Evolutionary conservation across 2,113 vertebrate species (phyloP), one percentile per base, ranked within the genome.

Genomic region (Gobiocypris rarus): DNA sequence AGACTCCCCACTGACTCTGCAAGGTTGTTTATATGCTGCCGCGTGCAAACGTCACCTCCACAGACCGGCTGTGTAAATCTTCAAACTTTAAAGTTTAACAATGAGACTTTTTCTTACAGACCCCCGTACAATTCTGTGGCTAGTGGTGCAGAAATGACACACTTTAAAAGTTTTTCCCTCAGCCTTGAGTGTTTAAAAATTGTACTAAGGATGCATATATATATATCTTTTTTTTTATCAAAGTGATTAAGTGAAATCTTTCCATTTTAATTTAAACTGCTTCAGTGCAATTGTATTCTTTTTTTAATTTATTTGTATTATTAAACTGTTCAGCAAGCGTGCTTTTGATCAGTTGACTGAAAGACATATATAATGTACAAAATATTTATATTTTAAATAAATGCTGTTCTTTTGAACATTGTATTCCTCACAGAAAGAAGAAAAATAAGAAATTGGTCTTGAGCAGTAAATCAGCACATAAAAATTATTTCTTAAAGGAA

Each of bases 11-110:
- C 93, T 90, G 92, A 81, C 89, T 87, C 85, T 82, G 86, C 88
- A 86, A 87, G 87, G 89, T 90, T 92, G 90, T 93, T 93, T 92
- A 93, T 93, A 91, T 91, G 92, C 86, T 58, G 78, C 90, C 90
- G 88, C 86, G 90, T 91, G 90, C 91, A 88, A 86, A 91, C 89
- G 89, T 92, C 91, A 88, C 67, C 87, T 87, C 90, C 87, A 90
- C 83, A 65, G 89, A 87, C 89, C 83, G 83, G 88, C 48, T 75
- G 52, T 81, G 83, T 84, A 75, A 84, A 87, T 84, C 70, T 34
- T 5, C 28, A 15, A 65, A 24, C 48, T 63, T 71, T 52, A 78
- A 71, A 8, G 13, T 75, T 52, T 74, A 83, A 71, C 81, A 80
- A n/a, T 59, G 45, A 73, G 14, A 69, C 80, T 82, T 76, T 70